phyloP scores from a whole-genome alignment of 2,888 invertebrate genomes.

The Cataglyphis rosenhaueri region DNA sequence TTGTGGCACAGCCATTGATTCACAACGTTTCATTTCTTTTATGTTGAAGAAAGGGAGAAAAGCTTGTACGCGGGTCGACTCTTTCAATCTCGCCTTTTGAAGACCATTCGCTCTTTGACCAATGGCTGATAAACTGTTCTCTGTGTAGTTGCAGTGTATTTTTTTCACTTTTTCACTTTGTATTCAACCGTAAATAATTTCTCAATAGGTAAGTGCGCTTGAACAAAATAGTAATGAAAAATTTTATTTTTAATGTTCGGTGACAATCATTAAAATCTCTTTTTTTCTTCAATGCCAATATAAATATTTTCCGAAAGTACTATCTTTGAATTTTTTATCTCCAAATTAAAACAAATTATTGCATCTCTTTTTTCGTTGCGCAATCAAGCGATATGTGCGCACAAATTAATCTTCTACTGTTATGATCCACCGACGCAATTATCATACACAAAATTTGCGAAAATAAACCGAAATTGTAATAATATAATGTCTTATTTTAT shows the following conservation, averaged over 20 bases:
- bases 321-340: neutral
- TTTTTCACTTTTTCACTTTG: slow-evolving; percentile 1
- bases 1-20: slow-evolving; percentile 43
- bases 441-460: slow-evolving; percentile 1
- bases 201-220: neutral
- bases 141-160: neutral
- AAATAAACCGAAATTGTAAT: neutral
- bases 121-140: slow-evolving; percentile 56
- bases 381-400: slow-evolving; percentile 17
- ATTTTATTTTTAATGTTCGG: neutral
- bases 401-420: slow-evolving; percentile 21
- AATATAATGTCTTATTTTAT: neutral
- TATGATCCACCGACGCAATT: neutral
- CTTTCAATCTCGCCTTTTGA: slow-evolving; percentile 57
- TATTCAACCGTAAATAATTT: slow-evolving; percentile 2
- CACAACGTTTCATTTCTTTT: slow-evolving; percentile 57
- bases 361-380: neutral
- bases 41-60: slow-evolving; percentile 12
- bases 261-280: neutral
- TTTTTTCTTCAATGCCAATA: neutral
- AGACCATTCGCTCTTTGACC: slow-evolving; percentile 60
- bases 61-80: slow-evolving; percentile 23
- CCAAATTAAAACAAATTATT: neutral
- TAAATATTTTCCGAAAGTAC: neutral
- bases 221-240: neutral